Evolutionary conservation across 2,797 vertebrate genomes (phyloP).

Genomic region (Glyptemys insculpta): DNA sequence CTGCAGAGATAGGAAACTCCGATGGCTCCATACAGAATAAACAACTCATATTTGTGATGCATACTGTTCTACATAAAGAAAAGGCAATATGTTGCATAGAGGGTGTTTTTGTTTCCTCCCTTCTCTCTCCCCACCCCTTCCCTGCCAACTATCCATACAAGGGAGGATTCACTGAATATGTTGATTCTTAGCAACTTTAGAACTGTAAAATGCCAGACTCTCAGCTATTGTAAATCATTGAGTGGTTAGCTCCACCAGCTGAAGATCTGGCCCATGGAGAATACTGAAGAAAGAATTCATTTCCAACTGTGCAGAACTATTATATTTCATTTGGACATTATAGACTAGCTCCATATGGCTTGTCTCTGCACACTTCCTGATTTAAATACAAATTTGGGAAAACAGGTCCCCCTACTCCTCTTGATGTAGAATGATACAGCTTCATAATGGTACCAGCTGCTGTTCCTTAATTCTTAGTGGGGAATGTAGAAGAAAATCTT

Average conservation of each 20-base stretch:
- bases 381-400: not conserved
- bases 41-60: fast-evolving
- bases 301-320: not conserved
- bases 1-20: conserved; percentile 16
- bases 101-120: not conserved
- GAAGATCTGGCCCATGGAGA: not conserved
- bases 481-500: conserved; percentile 41
- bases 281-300: not conserved
- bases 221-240: not conserved
- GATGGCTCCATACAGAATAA: not conserved
- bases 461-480: conserved; percentile 33
- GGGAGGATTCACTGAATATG: fast-evolving
- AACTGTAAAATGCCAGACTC: not conserved
- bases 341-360: not conserved
- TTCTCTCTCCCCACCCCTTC: fast-evolving
- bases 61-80: fast-evolving
- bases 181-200: fast-evolving
- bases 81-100: fast-evolving
- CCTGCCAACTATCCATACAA: not conserved
- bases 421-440: not conserved
- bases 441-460: conserved; percentile 10
- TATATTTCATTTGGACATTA: not conserved
- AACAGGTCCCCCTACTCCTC: not conserved
- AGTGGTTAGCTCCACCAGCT: not conserved
- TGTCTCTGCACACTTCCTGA: not conserved